A percentile compares a stretch with the other conserved stretches of the same genome.
phyloP scores from a whole-genome alignment of 1,140 invertebrate genomes.

The Ooceraea biroi region DNA sequence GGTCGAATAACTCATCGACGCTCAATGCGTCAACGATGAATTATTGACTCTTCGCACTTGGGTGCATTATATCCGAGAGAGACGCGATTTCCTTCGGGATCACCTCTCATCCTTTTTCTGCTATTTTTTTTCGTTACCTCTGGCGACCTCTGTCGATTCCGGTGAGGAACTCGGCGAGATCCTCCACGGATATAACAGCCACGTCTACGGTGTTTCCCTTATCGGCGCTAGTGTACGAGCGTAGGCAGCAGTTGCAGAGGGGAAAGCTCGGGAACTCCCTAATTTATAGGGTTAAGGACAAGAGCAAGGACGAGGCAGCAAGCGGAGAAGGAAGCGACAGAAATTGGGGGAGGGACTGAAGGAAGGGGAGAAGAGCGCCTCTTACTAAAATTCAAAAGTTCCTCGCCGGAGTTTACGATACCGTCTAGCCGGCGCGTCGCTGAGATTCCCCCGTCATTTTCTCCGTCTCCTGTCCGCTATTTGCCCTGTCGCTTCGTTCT shows the following conservation, averaged over 20 bases:
- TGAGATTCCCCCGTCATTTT: conserved; percentile 67
- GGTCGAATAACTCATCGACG: conserved; percentile 9
- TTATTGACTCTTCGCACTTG: conserved; percentile 62
- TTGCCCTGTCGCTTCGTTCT: conserved; percentile 19
- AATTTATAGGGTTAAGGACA: no score
- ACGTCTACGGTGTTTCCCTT: conserved; percentile 33
- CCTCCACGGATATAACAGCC: conserved; percentile 65
- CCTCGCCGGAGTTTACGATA: conserved; percentile 82
- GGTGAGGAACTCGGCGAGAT: conserved; percentile 58
- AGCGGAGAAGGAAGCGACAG: no score
- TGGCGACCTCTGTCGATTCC: conserved; percentile 71
- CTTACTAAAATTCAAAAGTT: conserved; percentile 84
- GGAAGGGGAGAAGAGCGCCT: conserved; percentile 58
- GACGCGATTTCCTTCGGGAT: conserved; percentile 47
- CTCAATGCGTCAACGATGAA: conserved; percentile 22
- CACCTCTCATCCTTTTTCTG: not conserved
- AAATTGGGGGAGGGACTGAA: conserved; percentile 60
- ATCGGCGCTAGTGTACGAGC: conserved; percentile 58
- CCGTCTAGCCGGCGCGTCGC: conserved; percentile 83
- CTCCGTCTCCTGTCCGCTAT: conserved; percentile 53
- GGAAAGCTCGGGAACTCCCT: conserved; percentile 69
- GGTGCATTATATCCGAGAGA: conserved; percentile 33
- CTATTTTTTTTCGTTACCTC: conserved; percentile 55
- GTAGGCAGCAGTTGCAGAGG: conserved; percentile 29
- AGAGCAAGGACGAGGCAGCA: no score